Conservation (phyloP, 37 sponge, comb jelly and placozoan genomes). For the Bolinopsis microptera region DNA sequence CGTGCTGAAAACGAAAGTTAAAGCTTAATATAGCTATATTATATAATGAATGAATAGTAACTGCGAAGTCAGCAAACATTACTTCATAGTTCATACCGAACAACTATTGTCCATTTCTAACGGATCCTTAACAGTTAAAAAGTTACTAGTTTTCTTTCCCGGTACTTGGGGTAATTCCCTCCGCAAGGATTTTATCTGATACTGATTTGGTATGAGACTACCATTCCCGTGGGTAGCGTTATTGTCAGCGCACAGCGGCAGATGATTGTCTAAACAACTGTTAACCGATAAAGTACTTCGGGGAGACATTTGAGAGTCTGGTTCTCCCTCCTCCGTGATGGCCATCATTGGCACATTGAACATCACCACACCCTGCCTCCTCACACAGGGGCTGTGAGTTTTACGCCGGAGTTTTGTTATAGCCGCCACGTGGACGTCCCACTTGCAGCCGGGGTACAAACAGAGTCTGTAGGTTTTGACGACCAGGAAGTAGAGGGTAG, state of each 20-base stretch:
- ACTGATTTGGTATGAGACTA: neutral
- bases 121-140: neutral
- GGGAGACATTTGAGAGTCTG: neutral
- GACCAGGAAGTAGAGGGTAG: slow-evolving; percentile 31
- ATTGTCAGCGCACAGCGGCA: neutral
- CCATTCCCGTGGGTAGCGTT: neutral
- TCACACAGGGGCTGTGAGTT: slow-evolving; percentile 48
- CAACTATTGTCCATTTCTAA: neutral
- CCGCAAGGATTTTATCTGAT: neutral
- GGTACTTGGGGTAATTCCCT: neutral
- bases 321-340: neutral
- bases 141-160: neutral
- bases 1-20: too few relatives aligned
- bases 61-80: too few relatives aligned
- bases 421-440: slow-evolving; percentile 25
- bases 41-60: too few relatives aligned
- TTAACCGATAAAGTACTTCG: neutral
- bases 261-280: neutral
- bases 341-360: slow-evolving; percentile 7
- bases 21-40: too few relatives aligned
- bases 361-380: slow-evolving; percentile 21
- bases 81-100: neutral
- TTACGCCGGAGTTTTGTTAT: slow-evolving; percentile 42
- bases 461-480: slow-evolving; percentile 32
- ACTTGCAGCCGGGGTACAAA: neutral